These are phyloP conservation scores for Sisyra terminalis DNA, from an alignment of 2,888 invertebrate genomes.

Conservation along the genomic window DNA sequence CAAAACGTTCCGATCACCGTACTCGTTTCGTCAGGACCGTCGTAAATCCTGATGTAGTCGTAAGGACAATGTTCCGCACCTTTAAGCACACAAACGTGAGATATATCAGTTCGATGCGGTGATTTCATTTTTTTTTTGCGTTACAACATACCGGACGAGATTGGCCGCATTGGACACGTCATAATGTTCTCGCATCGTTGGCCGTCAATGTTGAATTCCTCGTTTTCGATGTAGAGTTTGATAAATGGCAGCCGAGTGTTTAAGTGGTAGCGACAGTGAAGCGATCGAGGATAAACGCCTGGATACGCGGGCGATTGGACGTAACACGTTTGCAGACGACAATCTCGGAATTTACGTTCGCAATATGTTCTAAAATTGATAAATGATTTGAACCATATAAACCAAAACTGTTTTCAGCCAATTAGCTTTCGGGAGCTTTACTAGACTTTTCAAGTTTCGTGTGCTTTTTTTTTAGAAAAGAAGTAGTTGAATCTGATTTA, in stretches of 20 bases:
- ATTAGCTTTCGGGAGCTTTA: too few species aligned
- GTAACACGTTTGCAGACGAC: conserved; percentile 80
- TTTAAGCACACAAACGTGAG: conserved; percentile 17
- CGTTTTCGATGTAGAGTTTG: conserved; percentile 81
- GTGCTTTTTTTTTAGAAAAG: too few species aligned
- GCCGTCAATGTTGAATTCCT: conserved; percentile 86
- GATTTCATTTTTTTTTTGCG: background rate
- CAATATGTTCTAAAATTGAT: conserved; percentile 54
- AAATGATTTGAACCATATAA: too few species aligned
- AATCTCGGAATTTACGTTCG: conserved; percentile 75
- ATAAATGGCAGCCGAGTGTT: conserved; percentile 81
- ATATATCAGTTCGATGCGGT: background rate
- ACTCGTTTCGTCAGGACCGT: conserved; percentile 74
- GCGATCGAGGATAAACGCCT: conserved; percentile 77
- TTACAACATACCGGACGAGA: conserved; percentile 48
- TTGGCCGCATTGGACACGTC: conserved; percentile 86
- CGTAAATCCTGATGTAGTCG: conserved; percentile 80
- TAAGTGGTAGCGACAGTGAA: conserved; percentile 80
- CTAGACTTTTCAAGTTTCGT: too few species aligned
- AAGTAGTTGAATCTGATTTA: too few species aligned
- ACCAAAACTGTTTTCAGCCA: too few species aligned
- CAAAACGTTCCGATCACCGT: conserved; percentile 83
- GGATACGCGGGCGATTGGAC: conserved; percentile 89
- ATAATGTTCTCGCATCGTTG: conserved; percentile 88
- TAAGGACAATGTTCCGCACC: conserved; percentile 76